Percentiles rank a stretch among this genome's conserved stretches.
phyloP scores from a whole-genome alignment of 2,113 vertebrate genomes.

The Cavia aperea region DNA sequence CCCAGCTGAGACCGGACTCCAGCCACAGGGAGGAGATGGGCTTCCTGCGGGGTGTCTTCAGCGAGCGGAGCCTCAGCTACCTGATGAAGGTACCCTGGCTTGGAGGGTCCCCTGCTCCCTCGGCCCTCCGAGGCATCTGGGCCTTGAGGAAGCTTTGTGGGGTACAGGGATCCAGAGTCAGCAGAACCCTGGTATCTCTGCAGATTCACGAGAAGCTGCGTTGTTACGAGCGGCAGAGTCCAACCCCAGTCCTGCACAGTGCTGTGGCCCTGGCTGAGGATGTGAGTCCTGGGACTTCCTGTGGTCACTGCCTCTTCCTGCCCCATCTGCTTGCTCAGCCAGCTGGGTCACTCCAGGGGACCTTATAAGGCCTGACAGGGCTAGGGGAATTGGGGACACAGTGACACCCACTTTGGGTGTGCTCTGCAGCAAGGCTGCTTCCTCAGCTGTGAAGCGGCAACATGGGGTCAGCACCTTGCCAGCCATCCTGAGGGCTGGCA shows the following conservation, averaged over 20 bases:
- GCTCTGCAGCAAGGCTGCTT: neutral
- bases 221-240: constrained; percentile 88
- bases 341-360: neutral
- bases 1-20: constrained; percentile 91
- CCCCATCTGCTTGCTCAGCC: neutral
- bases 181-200: constrained; percentile 59
- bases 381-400: neutral
- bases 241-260: constrained; percentile 88
- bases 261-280: constrained; percentile 90
- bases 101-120: neutral
- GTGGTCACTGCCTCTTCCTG: neutral
- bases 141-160: neutral
- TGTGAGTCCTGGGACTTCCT: constrained; percentile 77
- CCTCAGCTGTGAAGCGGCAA: neutral
- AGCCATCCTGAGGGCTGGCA: neutral
- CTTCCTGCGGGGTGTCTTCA: constrained; percentile 91
- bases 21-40: constrained; percentile 92
- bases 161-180: neutral
- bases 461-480: neutral
- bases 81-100: constrained; percentile 86
- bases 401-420: neutral
- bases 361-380: neutral
- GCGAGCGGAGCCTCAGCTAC: constrained; percentile 89
- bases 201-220: constrained; percentile 94
- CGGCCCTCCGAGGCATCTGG: neutral